Conservation (phyloP, 2,113 vertebrate species). For the Eulacestoma nigropectus region DNA sequence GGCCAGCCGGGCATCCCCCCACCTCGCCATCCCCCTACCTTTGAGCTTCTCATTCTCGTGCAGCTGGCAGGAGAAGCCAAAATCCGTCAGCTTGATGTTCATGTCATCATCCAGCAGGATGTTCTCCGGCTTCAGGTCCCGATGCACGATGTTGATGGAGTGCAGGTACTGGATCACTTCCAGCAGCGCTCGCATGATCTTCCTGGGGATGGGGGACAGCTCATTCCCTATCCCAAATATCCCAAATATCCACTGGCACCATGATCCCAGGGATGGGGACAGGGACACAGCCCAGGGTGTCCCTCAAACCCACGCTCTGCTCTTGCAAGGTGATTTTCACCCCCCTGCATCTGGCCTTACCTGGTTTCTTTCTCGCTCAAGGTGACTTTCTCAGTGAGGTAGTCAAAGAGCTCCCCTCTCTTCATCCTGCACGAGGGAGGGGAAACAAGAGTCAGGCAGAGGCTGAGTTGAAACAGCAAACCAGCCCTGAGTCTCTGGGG, state of each 20-base stretch:
- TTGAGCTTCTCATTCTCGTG: constrained; percentile 78
- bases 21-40: constrained; percentile 59
- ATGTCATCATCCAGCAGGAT: constrained; percentile 92
- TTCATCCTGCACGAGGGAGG: constrained; percentile 79
- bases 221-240: fast-evolving
- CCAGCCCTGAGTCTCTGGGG: background rate
- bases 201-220: constrained; percentile 69
- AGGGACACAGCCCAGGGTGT: background rate
- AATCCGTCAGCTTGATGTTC: constrained; percentile 97
- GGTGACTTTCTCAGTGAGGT: constrained; percentile 96
- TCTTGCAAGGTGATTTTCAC: background rate
- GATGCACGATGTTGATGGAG: constrained; percentile 86
- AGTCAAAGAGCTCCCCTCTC: constrained; percentile 96
- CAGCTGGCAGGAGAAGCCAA: constrained; percentile 91
- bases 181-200: constrained; percentile 91
- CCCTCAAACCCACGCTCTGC: fast-evolving
- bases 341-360: constrained; percentile 59
- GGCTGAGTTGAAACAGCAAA: background rate
- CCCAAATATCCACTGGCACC: fast-evolving
- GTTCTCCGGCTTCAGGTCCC: constrained; percentile 97
- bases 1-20: background rate
- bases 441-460: background rate
- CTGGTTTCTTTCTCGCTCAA: constrained; percentile 96
- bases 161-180: constrained; percentile 90
- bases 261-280: fast-evolving